Percentiles rank a stretch among this genome's conserved stretches.
Evolutionary conservation across 2,113 vertebrate species (phyloP).

Genomic region (Nyctibius bracteatus): DNA sequence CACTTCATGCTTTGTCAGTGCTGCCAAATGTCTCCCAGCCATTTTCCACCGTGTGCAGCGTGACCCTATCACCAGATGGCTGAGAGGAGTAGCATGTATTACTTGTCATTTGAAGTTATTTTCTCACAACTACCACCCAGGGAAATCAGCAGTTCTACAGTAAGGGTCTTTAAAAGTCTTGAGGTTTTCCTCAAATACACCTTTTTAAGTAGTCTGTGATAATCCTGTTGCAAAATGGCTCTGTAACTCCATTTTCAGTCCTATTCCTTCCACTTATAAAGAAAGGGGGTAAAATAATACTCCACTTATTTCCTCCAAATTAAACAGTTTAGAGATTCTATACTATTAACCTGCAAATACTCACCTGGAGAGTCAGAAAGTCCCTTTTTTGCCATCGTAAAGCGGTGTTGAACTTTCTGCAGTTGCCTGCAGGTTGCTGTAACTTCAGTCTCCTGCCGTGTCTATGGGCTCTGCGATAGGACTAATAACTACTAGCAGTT

Average conservation of each 20-base stretch:
- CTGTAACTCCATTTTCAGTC: background rate
- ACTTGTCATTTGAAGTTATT: background rate
- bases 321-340: background rate
- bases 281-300: background rate
- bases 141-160: slow-evolving; percentile 37
- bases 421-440: background rate
- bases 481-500: background rate
- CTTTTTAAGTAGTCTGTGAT: background rate
- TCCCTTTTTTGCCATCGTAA: background rate
- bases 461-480: background rate
- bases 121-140: background rate
- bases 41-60: background rate
- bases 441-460: background rate
- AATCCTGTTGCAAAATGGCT: slow-evolving; percentile 21
- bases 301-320: slow-evolving; percentile 16
- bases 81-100: background rate
- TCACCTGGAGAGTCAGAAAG: slow-evolving; percentile 6
- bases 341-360: background rate
- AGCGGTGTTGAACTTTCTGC: background rate
- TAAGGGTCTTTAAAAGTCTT: background rate
- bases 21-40: slow-evolving; percentile 16
- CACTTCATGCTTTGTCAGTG: background rate
- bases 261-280: background rate
- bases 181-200: slow-evolving; percentile 54
- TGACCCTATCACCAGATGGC: slow-evolving; percentile 9